These are phyloP conservation scores for Plagiodera versicolora DNA, from an alignment of 2,888 invertebrate species.

Conservation along the genomic window DNA sequence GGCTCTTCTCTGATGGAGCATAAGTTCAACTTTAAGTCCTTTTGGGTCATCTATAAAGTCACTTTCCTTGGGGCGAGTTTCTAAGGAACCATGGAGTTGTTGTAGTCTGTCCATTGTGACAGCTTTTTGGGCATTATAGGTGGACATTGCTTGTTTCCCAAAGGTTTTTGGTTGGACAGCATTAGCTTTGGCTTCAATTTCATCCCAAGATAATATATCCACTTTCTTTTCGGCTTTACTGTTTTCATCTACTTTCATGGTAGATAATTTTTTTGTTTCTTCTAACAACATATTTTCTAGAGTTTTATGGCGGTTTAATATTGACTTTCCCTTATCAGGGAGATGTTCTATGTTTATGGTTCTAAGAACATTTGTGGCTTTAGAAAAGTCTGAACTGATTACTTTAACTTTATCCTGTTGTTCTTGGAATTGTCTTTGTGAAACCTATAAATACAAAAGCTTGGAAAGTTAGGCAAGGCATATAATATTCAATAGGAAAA, in stretches of 20 bases:
- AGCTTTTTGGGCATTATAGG: constrained; percentile 67
- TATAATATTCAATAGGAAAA: no score
- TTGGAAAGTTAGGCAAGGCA: no score
- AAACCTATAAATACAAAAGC: constrained; percentile 18
- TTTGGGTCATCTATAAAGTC: constrained; percentile 62
- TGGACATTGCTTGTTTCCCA: constrained; percentile 66
- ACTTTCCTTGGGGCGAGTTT: constrained; percentile 66
- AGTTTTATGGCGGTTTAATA: constrained; percentile 56
- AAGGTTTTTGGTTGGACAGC: constrained; percentile 62
- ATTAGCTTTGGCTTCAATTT: constrained; percentile 58
- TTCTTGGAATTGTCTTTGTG: constrained; percentile 13
- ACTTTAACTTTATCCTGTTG: constrained; percentile 24
- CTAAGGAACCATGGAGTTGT: constrained; percentile 70
- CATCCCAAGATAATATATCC: constrained; percentile 56
- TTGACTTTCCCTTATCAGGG: constrained; percentile 67
- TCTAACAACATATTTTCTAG: constrained; percentile 55
- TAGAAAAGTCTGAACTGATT: constrained; percentile 29
- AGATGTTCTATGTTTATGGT: constrained; percentile 52
- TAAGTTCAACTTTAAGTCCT: constrained; percentile 67
- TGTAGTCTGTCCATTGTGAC: constrained; percentile 73
- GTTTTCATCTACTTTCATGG: constrained; percentile 55
- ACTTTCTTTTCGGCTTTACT: background rate
- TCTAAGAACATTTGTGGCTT: constrained; percentile 32
- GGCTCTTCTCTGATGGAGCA: constrained; percentile 85
- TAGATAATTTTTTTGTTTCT: constrained; percentile 58